phyloP scores from a whole-genome alignment of 2,113 vertebrate species.

The Hassar affinis region DNA sequence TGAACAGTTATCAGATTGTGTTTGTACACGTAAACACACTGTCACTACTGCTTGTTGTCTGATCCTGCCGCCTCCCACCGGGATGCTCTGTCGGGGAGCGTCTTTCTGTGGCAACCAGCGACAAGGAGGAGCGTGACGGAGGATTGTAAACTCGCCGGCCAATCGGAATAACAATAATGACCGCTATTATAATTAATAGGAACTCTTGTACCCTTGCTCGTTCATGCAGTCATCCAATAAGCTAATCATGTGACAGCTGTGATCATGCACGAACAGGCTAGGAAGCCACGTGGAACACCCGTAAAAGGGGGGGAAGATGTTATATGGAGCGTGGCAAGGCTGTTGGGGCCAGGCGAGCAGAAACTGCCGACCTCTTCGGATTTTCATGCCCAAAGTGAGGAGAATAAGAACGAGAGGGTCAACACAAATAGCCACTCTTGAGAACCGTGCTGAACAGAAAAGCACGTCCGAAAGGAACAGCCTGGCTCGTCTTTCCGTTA shows the following conservation, averaged over 20 bases:
- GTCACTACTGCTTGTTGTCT: not conserved
- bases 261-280: not conserved
- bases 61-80: no score
- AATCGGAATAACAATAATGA: no score
- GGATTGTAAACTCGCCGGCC: not conserved
- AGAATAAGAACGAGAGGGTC: no score
- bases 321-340: not conserved
- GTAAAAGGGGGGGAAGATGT: not conserved
- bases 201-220: not conserved
- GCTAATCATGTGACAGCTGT: not conserved
- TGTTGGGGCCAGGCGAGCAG: not conserved
- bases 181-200: not conserved
- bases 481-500: not conserved
- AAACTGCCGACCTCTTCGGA: not conserved
- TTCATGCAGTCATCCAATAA: no score
- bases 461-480: not conserved
- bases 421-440: no score
- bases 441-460: not conserved
- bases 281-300: not conserved
- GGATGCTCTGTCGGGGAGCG: not conserved
- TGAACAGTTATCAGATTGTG: slow-evolving; percentile 28
- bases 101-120: not conserved
- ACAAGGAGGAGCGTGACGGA: not conserved
- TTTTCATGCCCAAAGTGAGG: not conserved
- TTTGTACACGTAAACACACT: slow-evolving; percentile 1